These are phyloP conservation scores for Dasysyrphus albostriatus DNA, from an alignment of 2,888 invertebrate genomes.

Conservation along the genomic window DNA sequence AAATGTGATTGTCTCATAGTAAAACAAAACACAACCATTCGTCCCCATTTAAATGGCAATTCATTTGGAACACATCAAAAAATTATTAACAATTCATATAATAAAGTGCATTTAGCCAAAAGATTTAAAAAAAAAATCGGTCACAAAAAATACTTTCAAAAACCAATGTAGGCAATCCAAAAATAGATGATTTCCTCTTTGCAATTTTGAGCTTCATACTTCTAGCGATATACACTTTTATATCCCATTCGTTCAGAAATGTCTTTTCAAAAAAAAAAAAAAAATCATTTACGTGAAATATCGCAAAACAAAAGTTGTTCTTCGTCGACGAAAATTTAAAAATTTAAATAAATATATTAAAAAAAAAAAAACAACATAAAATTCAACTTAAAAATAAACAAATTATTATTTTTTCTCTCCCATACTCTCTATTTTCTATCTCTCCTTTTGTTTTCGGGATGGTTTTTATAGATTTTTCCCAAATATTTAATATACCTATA, in stretches of 20 bases:
- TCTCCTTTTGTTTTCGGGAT: conserved; percentile 15
- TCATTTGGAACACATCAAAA: conserved; percentile 41
- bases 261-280: conserved; percentile 25
- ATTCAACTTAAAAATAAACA: conserved; percentile 52
- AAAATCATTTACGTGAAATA: conserved; percentile 44
- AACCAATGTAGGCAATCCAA: conserved; percentile 41
- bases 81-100: conserved; percentile 27
- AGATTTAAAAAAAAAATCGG: conserved; percentile 19
- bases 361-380: conserved; percentile 53
- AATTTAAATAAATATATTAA: conserved; percentile 29
- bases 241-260: conserved; percentile 10
- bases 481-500: conserved; percentile 30
- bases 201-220: conserved; percentile 20
- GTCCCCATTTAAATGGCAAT: conserved; percentile 33
- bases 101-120: conserved; percentile 27
- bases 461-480: conserved; percentile 25
- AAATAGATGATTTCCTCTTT: conserved; percentile 69
- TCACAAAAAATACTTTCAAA: conserved; percentile 44
- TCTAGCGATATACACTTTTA: background rate
- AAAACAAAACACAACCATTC: conserved; percentile 13
- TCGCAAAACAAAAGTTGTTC: conserved; percentile 47
- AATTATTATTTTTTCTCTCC: conserved; percentile 22
- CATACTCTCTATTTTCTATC: background rate
- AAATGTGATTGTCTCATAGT: conserved; percentile 7
- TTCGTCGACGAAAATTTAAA: conserved; percentile 45